Evolutionary conservation across 2,888 invertebrate genomes (phyloP), one percentile per base, ranked within the genome.

Genomic region (Pachliopta kotzebuea): DNA sequence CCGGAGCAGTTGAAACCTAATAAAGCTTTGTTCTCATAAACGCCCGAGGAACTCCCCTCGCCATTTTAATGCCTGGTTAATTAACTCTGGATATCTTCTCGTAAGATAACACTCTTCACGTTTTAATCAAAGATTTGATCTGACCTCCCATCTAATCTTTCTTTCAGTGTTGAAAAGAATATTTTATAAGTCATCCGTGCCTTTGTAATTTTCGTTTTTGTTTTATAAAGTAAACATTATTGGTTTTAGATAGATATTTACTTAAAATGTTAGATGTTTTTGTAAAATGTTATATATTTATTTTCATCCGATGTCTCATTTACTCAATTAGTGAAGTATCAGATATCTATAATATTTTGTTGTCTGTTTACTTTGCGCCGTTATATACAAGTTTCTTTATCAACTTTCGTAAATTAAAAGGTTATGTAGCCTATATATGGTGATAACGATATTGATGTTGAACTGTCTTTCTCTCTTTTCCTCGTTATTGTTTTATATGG

Each of bases 11-110:
- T 24, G 61, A 14, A 63, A 45, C 29, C 20, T 20, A 52, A 58
- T 62, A 37, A 62, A 63, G 63, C 57, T 63, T 58, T 53, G 42
- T 58, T 53, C 42, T 58, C n/a, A 63, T 63, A 58, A 63, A 63
- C 42, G 26, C 57, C 26, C 53, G 9, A 14, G 50, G 52, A 24
- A 0, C 31, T 31, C 53, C 57, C 53, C 31, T 37, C 37, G 57
- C 53, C 26, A 58, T 58, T 63, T 58, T 57, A 57, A 63, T 57
- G 57, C 26, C 26, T 24, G 42, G 26, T 37, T 53, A 58, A 53
- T 62, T 57, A 57, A 63, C 26, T 53, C 57, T 54, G 53, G 55
- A 61, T 54, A 61, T 31, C 49, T 29, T 56, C 31, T 4, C 23
- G 18, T 17, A 50, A 31, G 50, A 59, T 59, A 26, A 31, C 50